phyloP scores from a whole-genome alignment of 2,113 vertebrate species.

The Scatophagus argus region DNA sequence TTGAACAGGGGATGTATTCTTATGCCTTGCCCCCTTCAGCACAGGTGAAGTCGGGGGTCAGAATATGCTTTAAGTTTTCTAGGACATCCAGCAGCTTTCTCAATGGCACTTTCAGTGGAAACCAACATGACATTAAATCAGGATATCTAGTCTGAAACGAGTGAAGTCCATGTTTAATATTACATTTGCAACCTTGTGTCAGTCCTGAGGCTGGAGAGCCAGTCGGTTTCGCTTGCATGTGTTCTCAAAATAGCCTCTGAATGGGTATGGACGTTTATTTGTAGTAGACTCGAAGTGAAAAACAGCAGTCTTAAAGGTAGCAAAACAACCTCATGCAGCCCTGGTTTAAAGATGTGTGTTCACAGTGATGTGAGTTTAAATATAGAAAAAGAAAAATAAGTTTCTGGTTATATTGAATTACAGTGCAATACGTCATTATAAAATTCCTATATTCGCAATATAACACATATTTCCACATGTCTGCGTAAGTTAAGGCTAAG shows the following conservation, averaged over 20 bases:
- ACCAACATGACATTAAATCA: constrained; percentile 4
- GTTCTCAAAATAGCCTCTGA: constrained; percentile 71
- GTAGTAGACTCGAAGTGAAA: constrained; percentile 27
- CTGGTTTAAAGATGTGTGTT: background rate
- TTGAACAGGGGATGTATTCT: background rate
- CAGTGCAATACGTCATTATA: background rate
- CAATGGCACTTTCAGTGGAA: background rate
- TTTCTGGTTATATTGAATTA: background rate
- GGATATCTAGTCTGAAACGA: constrained; percentile 23
- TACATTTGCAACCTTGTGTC: constrained; percentile 45
- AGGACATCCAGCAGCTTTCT: background rate
- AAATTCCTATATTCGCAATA: background rate
- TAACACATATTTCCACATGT: no score
- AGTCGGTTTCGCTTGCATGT: constrained; percentile 45
- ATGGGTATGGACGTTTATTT: constrained; percentile 63
- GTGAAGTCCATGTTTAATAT: constrained; percentile 15
- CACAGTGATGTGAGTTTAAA: background rate
- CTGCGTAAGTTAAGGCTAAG: background rate
- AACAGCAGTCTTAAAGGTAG: constrained; percentile 7
- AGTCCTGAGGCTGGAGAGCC: constrained; percentile 32
- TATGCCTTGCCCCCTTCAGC: background rate
- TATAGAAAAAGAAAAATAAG: background rate
- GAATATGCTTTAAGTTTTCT: background rate
- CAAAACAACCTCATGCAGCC: constrained; percentile 2
- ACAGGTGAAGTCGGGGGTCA: constrained; percentile 1